Conservation (phyloP, 1,140 invertebrate species). For the Hesperophylax magnus region DNA sequence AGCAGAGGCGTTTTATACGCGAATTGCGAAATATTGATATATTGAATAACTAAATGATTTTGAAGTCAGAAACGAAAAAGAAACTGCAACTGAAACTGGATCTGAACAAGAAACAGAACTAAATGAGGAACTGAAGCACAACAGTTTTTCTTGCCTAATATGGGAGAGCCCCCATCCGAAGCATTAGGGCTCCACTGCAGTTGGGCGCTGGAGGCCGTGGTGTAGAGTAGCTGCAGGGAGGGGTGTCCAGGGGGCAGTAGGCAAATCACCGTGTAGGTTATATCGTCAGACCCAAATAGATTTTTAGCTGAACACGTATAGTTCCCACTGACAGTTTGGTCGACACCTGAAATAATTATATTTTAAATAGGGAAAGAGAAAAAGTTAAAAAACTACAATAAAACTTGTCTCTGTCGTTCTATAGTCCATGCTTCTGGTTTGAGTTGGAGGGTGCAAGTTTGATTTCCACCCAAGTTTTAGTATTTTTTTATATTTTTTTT, state of each 20-base stretch:
- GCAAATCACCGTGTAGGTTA: conserved; percentile 80
- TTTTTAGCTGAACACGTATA: conserved; percentile 85
- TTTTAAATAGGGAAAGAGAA: not conserved
- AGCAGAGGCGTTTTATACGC: too few species aligned
- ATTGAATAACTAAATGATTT: too few species aligned
- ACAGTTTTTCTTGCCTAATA: conserved; percentile 69
- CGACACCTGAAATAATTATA: conserved; percentile 62
- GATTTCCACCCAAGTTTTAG: too few species aligned
- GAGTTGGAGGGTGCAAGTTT: too few species aligned
- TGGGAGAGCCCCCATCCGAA: conserved; percentile 72
- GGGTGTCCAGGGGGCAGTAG: conserved; percentile 79
- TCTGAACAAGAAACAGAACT: too few species aligned
- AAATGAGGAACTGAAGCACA: not conserved
- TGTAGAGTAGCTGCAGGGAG: conserved; percentile 72
- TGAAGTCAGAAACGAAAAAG: too few species aligned
- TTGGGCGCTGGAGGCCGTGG: conserved; percentile 72
- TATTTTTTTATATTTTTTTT: too few species aligned
- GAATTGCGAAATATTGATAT: too few species aligned
- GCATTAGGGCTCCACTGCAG: conserved; percentile 72
- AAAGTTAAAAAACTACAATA: too few species aligned
- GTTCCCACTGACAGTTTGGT: conserved; percentile 77
- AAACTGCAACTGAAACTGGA: too few species aligned
- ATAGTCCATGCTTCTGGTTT: too few species aligned
- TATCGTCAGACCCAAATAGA: conserved; percentile 81
- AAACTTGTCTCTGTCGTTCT: too few species aligned